Conservation (phyloP, 2,888 invertebrate genomes). For the Pandemis heparana region DNA sequence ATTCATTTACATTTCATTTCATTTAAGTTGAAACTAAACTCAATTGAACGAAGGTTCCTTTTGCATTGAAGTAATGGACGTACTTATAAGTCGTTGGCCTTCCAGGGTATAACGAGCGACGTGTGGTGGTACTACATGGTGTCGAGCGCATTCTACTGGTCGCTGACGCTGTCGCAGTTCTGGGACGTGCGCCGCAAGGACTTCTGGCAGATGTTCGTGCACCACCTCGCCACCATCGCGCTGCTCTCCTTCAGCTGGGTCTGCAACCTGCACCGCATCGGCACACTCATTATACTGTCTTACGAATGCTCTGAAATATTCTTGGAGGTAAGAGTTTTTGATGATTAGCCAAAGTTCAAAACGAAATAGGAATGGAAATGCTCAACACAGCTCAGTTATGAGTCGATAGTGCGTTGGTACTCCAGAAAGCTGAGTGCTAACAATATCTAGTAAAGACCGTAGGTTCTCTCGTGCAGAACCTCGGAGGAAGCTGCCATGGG, state of each 20-base stretch:
- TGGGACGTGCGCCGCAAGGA: constrained; percentile 97
- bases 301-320: constrained; percentile 97
- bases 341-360: neutral
- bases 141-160: constrained; percentile 98
- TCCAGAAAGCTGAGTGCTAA: too few relatives aligned
- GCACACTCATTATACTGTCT: constrained; percentile 94
- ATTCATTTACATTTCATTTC: too few relatives aligned
- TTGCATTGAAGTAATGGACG: too few relatives aligned
- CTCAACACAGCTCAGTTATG: too few relatives aligned
- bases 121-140: constrained; percentile 99
- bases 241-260: constrained; percentile 98
- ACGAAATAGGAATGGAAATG: too few relatives aligned
- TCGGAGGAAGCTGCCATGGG: too few relatives aligned
- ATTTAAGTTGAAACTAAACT: too few relatives aligned
- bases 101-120: constrained; percentile 91
- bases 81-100: too few relatives aligned
- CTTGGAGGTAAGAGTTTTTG: constrained; percentile 87
- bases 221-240: constrained; percentile 97
- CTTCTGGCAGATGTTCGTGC: constrained; percentile 99
- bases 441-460: too few relatives aligned
- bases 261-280: constrained; percentile 96
- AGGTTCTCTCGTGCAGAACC: too few relatives aligned
- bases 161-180: constrained; percentile 96
- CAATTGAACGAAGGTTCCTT: too few relatives aligned
- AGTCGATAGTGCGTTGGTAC: neutral